A percentile compares a stretch with the other conserved stretches of the same genome.
Conservation (phyloP, 2,797 vertebrate genomes). For the Diplodus puntazzo region DNA sequence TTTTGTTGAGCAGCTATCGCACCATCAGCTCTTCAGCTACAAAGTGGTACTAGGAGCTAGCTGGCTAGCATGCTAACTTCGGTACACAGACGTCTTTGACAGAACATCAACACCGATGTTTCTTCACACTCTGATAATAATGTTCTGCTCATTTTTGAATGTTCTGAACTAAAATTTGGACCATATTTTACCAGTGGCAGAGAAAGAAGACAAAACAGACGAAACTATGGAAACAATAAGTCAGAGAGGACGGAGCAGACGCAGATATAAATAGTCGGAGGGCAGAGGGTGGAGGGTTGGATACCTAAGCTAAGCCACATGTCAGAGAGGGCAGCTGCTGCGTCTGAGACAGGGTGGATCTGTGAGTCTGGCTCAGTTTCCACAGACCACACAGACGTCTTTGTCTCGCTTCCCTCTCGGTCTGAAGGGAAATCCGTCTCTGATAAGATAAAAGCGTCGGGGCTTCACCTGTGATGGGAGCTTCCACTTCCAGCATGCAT, state of each 20-base stretch:
- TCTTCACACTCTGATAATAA: too few relatives aligned
- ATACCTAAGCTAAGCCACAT: conserved; percentile 49
- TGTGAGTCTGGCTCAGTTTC: conserved; percentile 13
- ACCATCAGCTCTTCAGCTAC: too few relatives aligned
- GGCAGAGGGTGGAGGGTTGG: conserved; percentile 48
- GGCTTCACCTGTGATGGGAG: conserved; percentile 93
- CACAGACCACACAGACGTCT: conserved; percentile 3
- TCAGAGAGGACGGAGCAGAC: conserved; percentile 4
- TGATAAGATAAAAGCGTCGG: neutral
- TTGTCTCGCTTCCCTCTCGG: neutral
- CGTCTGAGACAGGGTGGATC: conserved; percentile 40
- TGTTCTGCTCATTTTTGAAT: too few relatives aligned
- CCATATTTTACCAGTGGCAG: too few relatives aligned
- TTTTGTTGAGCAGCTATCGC: too few relatives aligned
- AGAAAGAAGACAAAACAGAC: neutral
- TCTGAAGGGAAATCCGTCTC: neutral
- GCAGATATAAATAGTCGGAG: conserved; percentile 43
- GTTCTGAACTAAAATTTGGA: too few relatives aligned
- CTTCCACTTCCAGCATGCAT: conserved; percentile 97
- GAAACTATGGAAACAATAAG: conserved; percentile 17
- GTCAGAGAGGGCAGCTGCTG: conserved; percentile 53
- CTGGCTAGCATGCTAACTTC: too few relatives aligned
- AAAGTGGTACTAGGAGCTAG: too few relatives aligned
- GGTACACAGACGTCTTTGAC: too few relatives aligned
- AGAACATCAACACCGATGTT: too few relatives aligned